Conservation (phyloP, 2,797 vertebrate genomes). For the Poeciliopsis paucimaculata region DNA sequence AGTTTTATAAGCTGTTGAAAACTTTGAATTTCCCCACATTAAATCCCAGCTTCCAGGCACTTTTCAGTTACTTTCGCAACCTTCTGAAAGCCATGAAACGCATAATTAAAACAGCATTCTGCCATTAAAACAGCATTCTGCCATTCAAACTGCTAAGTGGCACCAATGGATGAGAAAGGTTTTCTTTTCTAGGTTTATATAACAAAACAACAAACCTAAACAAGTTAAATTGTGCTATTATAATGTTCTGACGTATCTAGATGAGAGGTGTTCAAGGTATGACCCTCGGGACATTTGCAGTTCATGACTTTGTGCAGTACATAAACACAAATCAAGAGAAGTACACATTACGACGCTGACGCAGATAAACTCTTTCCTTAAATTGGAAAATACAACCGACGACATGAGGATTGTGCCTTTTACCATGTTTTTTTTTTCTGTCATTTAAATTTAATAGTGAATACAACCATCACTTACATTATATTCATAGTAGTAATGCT, state of each 20-base stretch:
- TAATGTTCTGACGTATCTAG: not conserved
- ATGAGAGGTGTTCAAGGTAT: not conserved
- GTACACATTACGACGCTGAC: not conserved
- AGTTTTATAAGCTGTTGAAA: not conserved
- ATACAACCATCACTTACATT: not conserved
- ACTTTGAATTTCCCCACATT: not conserved
- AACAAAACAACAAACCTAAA: not conserved
- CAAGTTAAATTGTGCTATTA: not conserved
- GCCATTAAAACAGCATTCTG: not conserved
- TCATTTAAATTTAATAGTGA: not conserved
- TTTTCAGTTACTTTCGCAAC: constrained; percentile 1
- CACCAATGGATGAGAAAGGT: not conserved
- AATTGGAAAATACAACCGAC: not conserved
- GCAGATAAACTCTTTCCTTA: not conserved
- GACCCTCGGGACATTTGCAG: not conserved
- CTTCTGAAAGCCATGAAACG: not conserved
- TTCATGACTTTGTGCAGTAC: not conserved
- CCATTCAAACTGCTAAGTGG: not conserved
- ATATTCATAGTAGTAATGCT: not conserved
- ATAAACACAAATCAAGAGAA: not conserved
- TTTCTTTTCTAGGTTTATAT: not conserved
- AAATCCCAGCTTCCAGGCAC: not conserved
- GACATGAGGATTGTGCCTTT: not conserved
- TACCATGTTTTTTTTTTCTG: not conserved
- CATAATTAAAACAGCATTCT: not conserved